These are phyloP conservation scores for Zingel zingel DNA, from an alignment of 2,113 vertebrate genomes.

Conservation along the genomic window DNA sequence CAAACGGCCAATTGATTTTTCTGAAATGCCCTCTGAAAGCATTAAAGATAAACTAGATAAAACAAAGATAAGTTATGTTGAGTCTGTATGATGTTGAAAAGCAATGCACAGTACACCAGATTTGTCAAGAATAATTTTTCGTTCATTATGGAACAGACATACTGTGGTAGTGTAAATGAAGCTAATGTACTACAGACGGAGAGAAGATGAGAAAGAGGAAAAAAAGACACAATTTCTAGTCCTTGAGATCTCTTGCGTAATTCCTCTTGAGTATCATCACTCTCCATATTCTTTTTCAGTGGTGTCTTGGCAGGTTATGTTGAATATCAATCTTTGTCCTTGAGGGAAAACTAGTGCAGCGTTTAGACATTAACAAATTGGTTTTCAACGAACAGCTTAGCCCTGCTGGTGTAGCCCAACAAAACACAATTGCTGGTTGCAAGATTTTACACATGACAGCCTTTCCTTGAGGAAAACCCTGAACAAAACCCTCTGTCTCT, in stretches of 20 bases:
- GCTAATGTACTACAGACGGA: constrained; percentile 58
- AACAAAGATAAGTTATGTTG: constrained; percentile 23
- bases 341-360: constrained; percentile 70
- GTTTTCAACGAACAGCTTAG: constrained; percentile 78
- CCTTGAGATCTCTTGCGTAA: constrained; percentile 67
- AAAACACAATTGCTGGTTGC: constrained; percentile 66
- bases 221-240: constrained; percentile 54
- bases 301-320: constrained; percentile 73
- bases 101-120: constrained; percentile 4
- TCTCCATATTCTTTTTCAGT: constrained; percentile 70
- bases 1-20: constrained; percentile 57
- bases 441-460: constrained; percentile 70
- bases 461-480: constrained; percentile 65
- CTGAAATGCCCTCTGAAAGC: constrained; percentile 44
- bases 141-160: constrained; percentile 47
- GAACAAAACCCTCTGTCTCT: constrained; percentile 49
- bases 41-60: constrained; percentile 49
- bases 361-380: constrained; percentile 81
- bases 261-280: constrained; percentile 69
- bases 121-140: constrained; percentile 42
- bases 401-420: constrained; percentile 62
- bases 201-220: constrained; percentile 42
- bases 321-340: constrained; percentile 78
- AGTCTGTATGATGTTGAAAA: constrained; percentile 35
- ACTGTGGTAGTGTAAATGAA: constrained; percentile 45